Evolutionary conservation across 2,888 invertebrate genomes (phyloP), one percentile per base, ranked within the genome.

Genomic region (Ochlodes sylvanus): DNA sequence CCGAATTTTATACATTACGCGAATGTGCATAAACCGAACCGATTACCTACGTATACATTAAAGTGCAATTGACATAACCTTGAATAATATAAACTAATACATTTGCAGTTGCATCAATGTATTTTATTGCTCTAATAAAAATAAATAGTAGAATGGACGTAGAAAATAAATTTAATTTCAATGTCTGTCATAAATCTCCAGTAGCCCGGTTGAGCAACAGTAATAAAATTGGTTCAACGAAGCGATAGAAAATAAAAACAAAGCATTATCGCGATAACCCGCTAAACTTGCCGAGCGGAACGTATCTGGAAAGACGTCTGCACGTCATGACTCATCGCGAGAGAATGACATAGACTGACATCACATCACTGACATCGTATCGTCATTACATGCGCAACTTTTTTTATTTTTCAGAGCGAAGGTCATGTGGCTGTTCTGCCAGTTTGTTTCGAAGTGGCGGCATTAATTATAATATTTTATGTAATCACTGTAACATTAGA

Each of bases 221-320:
- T 71, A 72, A 75, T 27, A 27, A 27, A 27, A 77, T 74, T 80
- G 80, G 79, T 72, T 70, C 72, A 67, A 75, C 82, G 83, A 84
- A 82, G 81, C 78, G 75, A 73, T 76, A 76, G 69, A 78, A 80
- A 84, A 81, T 81, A 84, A 85, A 85, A 86, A 85, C 83, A 85
- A 83, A 82, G 78, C 80, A 79, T 85, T 85, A 86, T 81, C 80
- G 70, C 74, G 86, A 87, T 87, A 86, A 84, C 83, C 85, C 47
- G 77, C 77, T 77, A 80, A 78, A 78, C 77, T 75, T 75, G 72
- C 73, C 61, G 60, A 63, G 62, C 69, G 60, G 64, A 69, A 70
- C 69, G 69, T 62, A 71, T 73, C 69, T 70, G 66, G 70, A 71
- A 71, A 85, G 75, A 80, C 81, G 84, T 71, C 85, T 81, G 82